Evolutionary conservation across 2,888 invertebrate genomes (phyloP).

Genomic region (Deroplatys truncata): DNA sequence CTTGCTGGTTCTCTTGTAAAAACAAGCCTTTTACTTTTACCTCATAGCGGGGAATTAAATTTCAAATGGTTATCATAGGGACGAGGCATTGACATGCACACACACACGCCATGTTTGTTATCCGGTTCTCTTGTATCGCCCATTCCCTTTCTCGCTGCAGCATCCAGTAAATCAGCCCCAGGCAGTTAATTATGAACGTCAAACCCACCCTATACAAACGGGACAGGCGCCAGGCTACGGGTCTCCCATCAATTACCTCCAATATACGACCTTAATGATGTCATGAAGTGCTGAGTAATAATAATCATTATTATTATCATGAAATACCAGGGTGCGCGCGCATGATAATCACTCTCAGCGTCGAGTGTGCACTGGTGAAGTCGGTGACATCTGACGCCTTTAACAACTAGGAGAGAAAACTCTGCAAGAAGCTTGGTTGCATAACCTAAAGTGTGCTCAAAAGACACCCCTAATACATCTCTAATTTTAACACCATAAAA

Average conservation of each 20-base stretch:
- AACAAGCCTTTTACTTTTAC: not conserved
- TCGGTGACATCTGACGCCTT: too few relatives aligned
- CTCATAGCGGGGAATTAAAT: not conserved
- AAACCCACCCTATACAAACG: not conserved
- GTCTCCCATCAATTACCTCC: slow-evolving; percentile 4
- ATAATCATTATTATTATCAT: not conserved
- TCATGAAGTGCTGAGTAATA: slow-evolving; percentile 5
- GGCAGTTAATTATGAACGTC: slow-evolving; percentile 4
- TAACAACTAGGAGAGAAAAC: not conserved
- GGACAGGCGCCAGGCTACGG: not conserved
- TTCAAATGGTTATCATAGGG: not conserved
- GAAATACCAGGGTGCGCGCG: not conserved
- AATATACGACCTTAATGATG: slow-evolving; percentile 10
- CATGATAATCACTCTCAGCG: too few relatives aligned
- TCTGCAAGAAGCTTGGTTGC: not conserved
- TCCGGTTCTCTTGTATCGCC: not conserved
- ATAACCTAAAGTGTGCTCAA: too few relatives aligned
- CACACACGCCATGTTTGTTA: not conserved
- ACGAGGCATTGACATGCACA: not conserved
- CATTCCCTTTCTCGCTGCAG: not conserved
- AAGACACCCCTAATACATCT: too few relatives aligned
- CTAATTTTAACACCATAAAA: too few relatives aligned
- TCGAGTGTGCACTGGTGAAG: not conserved
- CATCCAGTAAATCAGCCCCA: not conserved
- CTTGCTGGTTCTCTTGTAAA: not conserved